Evolutionary conservation across 2,797 vertebrate species (phyloP), one percentile per base, ranked within the genome.

Genomic region (Megaceryle alcyon): DNA sequence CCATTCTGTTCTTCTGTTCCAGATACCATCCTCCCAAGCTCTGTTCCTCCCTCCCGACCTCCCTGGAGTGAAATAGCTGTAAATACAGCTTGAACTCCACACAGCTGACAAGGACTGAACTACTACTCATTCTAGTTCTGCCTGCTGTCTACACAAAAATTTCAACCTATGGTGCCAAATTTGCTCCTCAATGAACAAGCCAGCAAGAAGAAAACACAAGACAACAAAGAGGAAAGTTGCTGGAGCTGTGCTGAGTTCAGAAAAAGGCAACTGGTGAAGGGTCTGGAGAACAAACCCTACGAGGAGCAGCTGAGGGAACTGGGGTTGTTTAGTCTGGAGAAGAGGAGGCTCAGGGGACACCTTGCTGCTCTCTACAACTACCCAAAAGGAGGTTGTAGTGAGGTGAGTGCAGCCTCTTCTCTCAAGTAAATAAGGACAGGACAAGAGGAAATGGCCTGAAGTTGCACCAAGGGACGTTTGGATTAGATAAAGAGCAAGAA

Each of bases 1-100:
- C 0, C 0, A 59, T 22, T 33, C 37, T n/a, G 2, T 10, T 65
- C 18, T 23, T 68, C 14, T 82, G 22, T 65, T 54, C 10, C 29
- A 61, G 29, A 28, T 20, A 73, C 2, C 5, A 44, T 56, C 25
- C 17, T 64, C 23, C 53, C 48, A 49, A 49, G 25, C 19, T 49
- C 44, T 53, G 9, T 31, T 70, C 91, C 37, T 89, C 7, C 14
- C 44, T 64, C 25, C 14, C 46, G 46, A 2, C 10, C 41, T 46
- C 43, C 43, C 23, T n/a, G 41, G 37, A 87, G 6, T 49, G 48
- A 78, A 92, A 79, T 3, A 37, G 11, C 35, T 25, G 5, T 22
- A 81, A 71, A 48, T 31, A 39, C 1, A 8, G 12, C 35, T 82
- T 77, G 71, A 81, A 90, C 6, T 51, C 23, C 39, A 66, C 29